phyloP scores from a whole-genome alignment of 2,888 invertebrate genomes.

The Papilio protenor region DNA sequence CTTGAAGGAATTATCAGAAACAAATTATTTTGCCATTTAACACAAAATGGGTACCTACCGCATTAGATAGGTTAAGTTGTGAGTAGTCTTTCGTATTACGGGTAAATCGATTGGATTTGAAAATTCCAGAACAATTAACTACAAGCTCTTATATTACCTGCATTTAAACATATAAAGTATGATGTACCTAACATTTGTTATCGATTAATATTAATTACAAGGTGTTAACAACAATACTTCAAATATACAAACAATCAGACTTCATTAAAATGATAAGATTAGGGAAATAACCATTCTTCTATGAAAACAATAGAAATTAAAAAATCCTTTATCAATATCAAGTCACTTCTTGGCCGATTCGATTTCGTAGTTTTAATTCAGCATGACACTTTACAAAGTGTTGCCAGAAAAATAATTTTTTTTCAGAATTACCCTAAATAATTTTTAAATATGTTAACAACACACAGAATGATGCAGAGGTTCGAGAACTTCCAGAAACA shows the following conservation, averaged over 20 bases:
- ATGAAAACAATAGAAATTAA: not conserved
- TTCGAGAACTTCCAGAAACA: constrained; percentile 41
- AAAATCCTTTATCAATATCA: not conserved
- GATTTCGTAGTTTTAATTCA: not conserved
- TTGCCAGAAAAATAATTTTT: not conserved
- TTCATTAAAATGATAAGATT: not conserved
- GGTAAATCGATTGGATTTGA: not conserved
- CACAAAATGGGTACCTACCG: not conserved
- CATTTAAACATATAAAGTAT: not conserved
- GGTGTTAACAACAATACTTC: not conserved
- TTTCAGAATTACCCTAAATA: constrained; percentile 19
- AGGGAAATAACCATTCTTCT: not conserved
- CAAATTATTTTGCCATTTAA: not conserved
- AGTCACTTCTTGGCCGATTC: not conserved
- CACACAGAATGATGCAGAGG: constrained; percentile 48
- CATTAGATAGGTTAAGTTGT: not conserved
- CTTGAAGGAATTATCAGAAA: constrained; percentile 30
- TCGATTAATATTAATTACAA: not conserved
- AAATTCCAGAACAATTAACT: no score
- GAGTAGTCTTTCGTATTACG: not conserved
- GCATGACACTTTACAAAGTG: constrained; percentile 1
- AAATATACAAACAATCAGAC: not conserved
- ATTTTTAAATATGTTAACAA: constrained; percentile 26
- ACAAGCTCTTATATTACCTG: no score
- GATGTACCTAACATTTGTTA: not conserved